These are phyloP conservation scores for Sebastes iracundus DNA, from an alignment of 2,797 vertebrate genomes.

Conservation along the genomic window DNA sequence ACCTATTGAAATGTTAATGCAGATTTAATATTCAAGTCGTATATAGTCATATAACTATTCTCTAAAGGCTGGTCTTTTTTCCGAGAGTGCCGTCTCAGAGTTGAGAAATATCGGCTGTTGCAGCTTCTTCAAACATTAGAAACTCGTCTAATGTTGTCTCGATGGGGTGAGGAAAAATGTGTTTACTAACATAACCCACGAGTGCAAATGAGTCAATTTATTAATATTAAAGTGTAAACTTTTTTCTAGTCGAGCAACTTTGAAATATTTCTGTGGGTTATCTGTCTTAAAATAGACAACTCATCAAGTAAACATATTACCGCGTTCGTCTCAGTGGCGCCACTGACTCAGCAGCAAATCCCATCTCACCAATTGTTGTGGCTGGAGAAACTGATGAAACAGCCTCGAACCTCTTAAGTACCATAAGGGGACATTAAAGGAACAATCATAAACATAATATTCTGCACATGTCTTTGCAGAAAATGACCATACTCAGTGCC, in stretches of 20 bases:
- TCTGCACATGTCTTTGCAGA: constrained; percentile 28
- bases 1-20: not conserved
- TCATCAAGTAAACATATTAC: constrained; percentile 55
- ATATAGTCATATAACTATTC: not conserved
- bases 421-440: constrained; percentile 57
- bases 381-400: constrained; percentile 55
- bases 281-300: constrained; percentile 13
- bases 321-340: constrained; percentile 39
- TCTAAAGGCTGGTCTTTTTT: not conserved
- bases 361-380: constrained; percentile 45
- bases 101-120: not conserved
- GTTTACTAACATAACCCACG: not conserved
- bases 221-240: constrained; percentile 4
- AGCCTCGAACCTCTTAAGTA: constrained; percentile 48
- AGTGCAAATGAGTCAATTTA: not conserved
- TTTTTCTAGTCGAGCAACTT: constrained; percentile 24
- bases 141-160: not conserved
- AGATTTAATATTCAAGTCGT: not conserved
- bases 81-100: not conserved
- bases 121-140: not conserved
- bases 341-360: constrained; percentile 45
- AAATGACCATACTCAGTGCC: constrained; percentile 20
- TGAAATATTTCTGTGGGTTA: constrained; percentile 8
- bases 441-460: constrained; percentile 43
- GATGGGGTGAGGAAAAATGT: not conserved